These are phyloP conservation scores for Dicroscelio sp. DNA, from an alignment of 2,888 invertebrate species.

Conservation along the genomic window DNA sequence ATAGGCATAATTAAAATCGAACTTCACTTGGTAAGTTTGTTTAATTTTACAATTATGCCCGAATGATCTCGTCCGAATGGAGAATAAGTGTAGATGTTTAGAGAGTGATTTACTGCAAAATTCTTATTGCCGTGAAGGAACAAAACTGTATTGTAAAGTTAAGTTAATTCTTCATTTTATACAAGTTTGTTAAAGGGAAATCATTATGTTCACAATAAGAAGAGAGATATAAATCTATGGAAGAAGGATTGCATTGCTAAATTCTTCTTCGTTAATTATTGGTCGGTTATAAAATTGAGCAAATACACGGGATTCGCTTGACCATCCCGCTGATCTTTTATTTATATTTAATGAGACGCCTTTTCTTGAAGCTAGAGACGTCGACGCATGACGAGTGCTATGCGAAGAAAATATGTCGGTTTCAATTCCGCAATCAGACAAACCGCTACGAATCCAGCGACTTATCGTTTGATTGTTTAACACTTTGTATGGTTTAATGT, in stretches of 20 bases:
- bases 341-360: slow-evolving; percentile 19
- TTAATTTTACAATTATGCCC: too few relatives aligned
- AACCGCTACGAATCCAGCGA: slow-evolving; percentile 7
- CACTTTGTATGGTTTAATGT: slow-evolving; percentile 45
- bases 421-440: slow-evolving; percentile 23
- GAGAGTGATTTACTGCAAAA: too few relatives aligned
- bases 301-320: not conserved
- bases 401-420: slow-evolving; percentile 11
- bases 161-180: too few relatives aligned
- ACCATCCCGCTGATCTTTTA: slow-evolving; percentile 19
- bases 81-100: too few relatives aligned
- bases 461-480: slow-evolving; percentile 18
- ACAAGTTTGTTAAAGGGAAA: too few relatives aligned
- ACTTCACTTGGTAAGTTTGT: too few relatives aligned
- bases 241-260: not conserved
- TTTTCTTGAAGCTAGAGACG: slow-evolving; percentile 12
- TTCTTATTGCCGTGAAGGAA: too few relatives aligned
- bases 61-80: too few relatives aligned
- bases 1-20: too few relatives aligned
- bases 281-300: slow-evolving; percentile 16
- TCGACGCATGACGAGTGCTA: slow-evolving; percentile 34
- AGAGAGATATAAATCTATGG: too few relatives aligned
- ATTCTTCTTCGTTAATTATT: slow-evolving; percentile 16
- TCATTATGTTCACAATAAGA: too few relatives aligned
- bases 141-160: too few relatives aligned